Evolutionary conservation across 2,113 vertebrate species (phyloP).

Genomic region (Suricata suricatta): DNA sequence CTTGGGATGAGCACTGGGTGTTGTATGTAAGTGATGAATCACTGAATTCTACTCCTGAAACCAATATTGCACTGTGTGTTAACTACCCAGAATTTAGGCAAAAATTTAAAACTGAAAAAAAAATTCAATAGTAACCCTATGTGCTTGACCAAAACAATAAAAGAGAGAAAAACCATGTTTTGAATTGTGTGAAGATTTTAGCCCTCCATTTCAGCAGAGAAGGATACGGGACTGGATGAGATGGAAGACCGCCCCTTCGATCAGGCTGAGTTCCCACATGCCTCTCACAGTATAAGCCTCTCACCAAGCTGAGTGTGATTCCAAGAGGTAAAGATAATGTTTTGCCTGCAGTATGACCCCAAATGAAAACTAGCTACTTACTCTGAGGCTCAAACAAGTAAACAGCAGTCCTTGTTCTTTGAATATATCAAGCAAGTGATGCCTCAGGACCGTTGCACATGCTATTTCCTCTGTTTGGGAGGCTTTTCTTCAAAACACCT

Average conservation of each 20-base stretch:
- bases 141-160: not conserved
- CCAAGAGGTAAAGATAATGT: not conserved
- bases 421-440: not conserved
- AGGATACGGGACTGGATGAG: not conserved
- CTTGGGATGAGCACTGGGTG: no score
- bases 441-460: not conserved
- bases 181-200: not conserved
- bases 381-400: not conserved
- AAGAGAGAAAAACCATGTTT: not conserved
- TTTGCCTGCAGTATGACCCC: not conserved
- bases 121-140: not conserved
- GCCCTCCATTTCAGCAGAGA: not conserved
- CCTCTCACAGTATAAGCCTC: not conserved
- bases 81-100: no score
- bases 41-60: no score
- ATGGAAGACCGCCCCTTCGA: not conserved
- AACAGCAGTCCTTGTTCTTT: not conserved
- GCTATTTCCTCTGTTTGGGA: not conserved
- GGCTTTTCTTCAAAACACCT: not conserved
- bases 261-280: not conserved
- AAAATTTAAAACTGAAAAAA: no score
- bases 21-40: no score
- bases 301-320: not conserved
- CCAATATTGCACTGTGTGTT: no score
- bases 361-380: not conserved